A percentile compares a stretch with the other conserved stretches of the same genome.
Conservation (phyloP, 2,888 invertebrate species). For the Boloria euphrosyne region DNA sequence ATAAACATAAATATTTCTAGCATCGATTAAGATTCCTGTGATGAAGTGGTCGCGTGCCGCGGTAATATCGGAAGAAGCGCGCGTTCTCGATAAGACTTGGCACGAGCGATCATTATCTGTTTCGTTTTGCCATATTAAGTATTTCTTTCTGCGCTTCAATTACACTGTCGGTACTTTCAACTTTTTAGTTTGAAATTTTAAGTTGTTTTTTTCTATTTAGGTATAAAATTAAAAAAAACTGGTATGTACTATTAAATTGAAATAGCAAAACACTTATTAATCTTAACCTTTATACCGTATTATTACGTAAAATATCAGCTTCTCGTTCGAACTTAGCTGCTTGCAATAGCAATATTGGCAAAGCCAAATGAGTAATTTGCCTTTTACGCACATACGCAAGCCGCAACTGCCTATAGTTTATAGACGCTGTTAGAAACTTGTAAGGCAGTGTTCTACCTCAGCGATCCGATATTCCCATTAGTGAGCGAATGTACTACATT, state of each 20-base stretch:
- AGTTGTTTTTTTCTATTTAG: too few species aligned
- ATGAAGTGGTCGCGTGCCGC: slow-evolving; percentile 66
- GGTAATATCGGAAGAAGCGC: slow-evolving; percentile 60
- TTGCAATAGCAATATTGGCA: slow-evolving; percentile 25
- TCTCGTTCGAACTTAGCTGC: neutral
- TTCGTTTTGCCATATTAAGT: slow-evolving; percentile 50
- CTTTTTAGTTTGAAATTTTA: too few species aligned
- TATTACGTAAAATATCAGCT: slow-evolving; percentile 13
- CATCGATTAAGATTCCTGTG: slow-evolving; percentile 9
- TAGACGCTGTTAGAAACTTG: slow-evolving; percentile 30
- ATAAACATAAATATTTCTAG: slow-evolving; percentile 9
- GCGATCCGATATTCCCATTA: slow-evolving; percentile 64
- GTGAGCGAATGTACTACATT: slow-evolving; percentile 44
- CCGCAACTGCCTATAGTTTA: slow-evolving; percentile 30
- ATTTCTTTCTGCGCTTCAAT: slow-evolving; percentile 36
- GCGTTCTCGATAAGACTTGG: slow-evolving; percentile 37
- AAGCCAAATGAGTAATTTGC: slow-evolving; percentile 43
- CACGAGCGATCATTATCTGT: slow-evolving; percentile 51
- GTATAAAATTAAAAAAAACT: too few species aligned
- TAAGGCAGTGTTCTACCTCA: slow-evolving; percentile 36
- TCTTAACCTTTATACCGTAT: neutral
- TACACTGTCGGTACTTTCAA: slow-evolving; percentile 20
- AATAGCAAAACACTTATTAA: too few species aligned
- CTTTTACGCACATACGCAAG: slow-evolving; percentile 38
- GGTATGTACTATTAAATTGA: too few species aligned